Conservation (phyloP, 1,140 invertebrate genomes). For the Zaprionus gabonicus region DNA sequence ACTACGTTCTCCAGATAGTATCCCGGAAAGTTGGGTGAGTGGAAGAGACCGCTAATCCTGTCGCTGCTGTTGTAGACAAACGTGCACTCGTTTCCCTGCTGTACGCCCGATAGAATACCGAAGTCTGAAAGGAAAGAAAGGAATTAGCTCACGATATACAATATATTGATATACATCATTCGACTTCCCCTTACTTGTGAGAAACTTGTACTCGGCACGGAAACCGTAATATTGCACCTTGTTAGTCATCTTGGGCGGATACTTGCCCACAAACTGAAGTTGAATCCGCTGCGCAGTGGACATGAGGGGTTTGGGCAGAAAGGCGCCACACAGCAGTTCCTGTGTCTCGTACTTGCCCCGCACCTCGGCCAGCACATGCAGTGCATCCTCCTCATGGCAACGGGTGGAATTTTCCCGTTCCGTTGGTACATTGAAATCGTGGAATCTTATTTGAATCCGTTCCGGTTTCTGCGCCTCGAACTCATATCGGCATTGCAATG, state of each 20-base stretch:
- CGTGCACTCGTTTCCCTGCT: slow-evolving; percentile 91
- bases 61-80: slow-evolving; percentile 93
- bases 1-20: slow-evolving; percentile 96
- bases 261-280: slow-evolving; percentile 91
- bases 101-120: slow-evolving; percentile 91
- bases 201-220: slow-evolving; percentile 93
- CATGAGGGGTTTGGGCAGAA: slow-evolving; percentile 93
- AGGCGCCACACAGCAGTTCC: slow-evolving; percentile 92
- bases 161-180: neutral
- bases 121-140: slow-evolving; percentile 84
- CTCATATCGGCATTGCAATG: slow-evolving; percentile 92
- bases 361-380: slow-evolving; percentile 66
- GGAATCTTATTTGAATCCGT: slow-evolving; percentile 86
- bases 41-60: slow-evolving; percentile 92
- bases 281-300: slow-evolving; percentile 93
- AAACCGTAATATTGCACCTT: slow-evolving; percentile 90
- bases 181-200: slow-evolving; percentile 90
- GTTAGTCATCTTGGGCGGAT: slow-evolving; percentile 86
- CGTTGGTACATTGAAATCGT: slow-evolving; percentile 79
- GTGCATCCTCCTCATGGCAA: slow-evolving; percentile 68
- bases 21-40: slow-evolving; percentile 96
- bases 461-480: slow-evolving; percentile 93
- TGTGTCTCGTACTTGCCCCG: slow-evolving; percentile 85
- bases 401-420: slow-evolving; percentile 62
- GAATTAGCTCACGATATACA: neutral